Base-by-base conservation (phyloP, 1,140 invertebrate genomes). In the Papilio dardanus region DNA sequence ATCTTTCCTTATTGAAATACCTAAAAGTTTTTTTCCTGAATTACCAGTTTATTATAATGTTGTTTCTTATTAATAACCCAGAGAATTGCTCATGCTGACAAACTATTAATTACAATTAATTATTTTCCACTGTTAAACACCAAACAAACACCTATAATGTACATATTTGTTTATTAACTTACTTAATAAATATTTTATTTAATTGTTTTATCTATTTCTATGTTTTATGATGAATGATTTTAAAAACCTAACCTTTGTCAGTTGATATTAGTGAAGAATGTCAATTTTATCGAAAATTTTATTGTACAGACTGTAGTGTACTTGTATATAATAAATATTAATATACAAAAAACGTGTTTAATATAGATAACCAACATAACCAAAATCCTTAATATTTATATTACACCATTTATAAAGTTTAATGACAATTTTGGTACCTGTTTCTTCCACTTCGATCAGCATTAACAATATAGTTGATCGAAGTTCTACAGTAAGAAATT, bases 321-420 rank as follows among this genome's bases (percentile, higher is more conserved):
- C 54, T 62, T 62, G 54, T 62, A 62, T 62, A 62, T 62, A 62
- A 62, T 62, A 62, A 62, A 62, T 62, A 62, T 62, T 28, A 30
- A 30, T 62, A 62, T 62, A 62, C 54, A 54, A 54, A 54, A 12
- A 3, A 28, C 30, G 54, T 30, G 0, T 62, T 62, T 62, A 28
- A 62, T 58, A 37, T 37, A 37, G 2, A 12, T 12, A 37, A 37
- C 0, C 35, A 8, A 37, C n/a, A 37, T 37, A 37, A 0, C n/a
- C n/a, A 14, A 37, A 37, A 37, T 8, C 35, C 35, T 37, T 37
- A 8, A 37, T 37, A 37, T 8, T 37, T 37, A 10, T 10, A 37
- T 10, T 37, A 0, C 33, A 35, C n/a, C n/a, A n/a, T n/a, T n/a
- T n/a, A n/a, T n/a, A n/a, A n/a, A n/a, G n/a, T n/a, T n/a, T n/a